These are phyloP conservation scores for Synergus laeviventris DNA, from an alignment of 2,888 invertebrate genomes.

Conservation along the genomic window DNA sequence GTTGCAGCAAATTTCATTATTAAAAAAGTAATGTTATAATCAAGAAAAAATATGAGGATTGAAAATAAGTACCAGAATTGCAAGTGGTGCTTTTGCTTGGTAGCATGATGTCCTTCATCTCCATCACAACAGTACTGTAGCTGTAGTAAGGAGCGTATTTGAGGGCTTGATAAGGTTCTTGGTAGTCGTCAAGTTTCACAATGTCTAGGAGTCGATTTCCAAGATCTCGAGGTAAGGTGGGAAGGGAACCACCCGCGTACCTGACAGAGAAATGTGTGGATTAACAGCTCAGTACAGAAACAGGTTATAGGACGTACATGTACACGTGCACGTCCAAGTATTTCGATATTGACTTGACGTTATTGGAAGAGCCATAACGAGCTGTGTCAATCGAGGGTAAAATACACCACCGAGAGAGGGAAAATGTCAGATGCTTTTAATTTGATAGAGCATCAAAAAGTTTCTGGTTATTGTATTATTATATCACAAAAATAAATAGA, in stretches of 20 bases:
- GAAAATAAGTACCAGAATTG: slow-evolving; percentile 67
- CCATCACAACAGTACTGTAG: slow-evolving; percentile 86
- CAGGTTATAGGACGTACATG: slow-evolving; percentile 51
- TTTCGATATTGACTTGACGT: slow-evolving; percentile 64
- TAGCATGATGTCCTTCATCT: slow-evolving; percentile 84
- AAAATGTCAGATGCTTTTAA: slow-evolving; percentile 44
- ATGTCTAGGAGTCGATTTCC: slow-evolving; percentile 79
- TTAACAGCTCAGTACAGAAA: slow-evolving; percentile 48
- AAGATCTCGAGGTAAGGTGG: slow-evolving; percentile 75
- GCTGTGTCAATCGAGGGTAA: slow-evolving; percentile 63
- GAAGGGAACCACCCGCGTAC: slow-evolving; percentile 73
- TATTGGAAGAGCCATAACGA: slow-evolving; percentile 67
- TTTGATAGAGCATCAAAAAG: slow-evolving; percentile 22
- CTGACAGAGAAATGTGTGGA: slow-evolving; percentile 57
- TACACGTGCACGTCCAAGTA: slow-evolving; percentile 52
- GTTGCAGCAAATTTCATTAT: too few species aligned
- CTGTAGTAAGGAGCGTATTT: slow-evolving; percentile 87
- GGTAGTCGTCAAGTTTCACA: slow-evolving; percentile 85
- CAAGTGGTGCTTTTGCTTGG: slow-evolving; percentile 75
- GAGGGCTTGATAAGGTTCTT: slow-evolving; percentile 87
- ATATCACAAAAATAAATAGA: too few species aligned
- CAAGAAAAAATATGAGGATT: neutral
- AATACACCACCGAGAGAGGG: slow-evolving; percentile 43
- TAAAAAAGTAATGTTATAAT: too few species aligned
- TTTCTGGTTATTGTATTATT: neutral